These are phyloP conservation scores for Notamacropus eugenii DNA, from an alignment of 2,797 vertebrate species.

Conservation along the genomic window DNA sequence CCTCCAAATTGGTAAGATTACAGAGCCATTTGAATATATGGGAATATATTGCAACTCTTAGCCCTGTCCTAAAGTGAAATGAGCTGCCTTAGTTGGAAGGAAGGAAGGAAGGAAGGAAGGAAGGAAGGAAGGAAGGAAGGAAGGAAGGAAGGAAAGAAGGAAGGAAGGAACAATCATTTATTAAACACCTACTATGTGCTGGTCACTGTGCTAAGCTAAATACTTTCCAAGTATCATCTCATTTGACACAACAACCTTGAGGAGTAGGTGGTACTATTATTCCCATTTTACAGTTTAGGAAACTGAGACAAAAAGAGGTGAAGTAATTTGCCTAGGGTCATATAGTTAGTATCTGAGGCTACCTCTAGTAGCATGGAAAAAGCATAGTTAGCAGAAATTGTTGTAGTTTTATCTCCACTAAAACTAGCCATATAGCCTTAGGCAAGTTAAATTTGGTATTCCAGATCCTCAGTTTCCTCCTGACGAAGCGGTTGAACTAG, in stretches of 20 bases:
- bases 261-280: background rate
- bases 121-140: background rate
- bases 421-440: background rate
- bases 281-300: conserved; percentile 3
- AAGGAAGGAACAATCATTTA: background rate
- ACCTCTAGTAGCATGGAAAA: background rate
- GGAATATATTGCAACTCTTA: background rate
- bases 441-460: background rate
- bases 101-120: background rate
- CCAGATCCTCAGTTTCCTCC: background rate
- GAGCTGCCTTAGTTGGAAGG: background rate
- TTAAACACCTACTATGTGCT: background rate
- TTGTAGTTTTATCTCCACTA: background rate
- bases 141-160: background rate
- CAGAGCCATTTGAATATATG: background rate
- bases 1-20: background rate
- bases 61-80: background rate
- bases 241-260: background rate
- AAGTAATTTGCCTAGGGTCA: background rate
- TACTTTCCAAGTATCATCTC: background rate
- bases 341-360: background rate
- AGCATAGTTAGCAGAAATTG: background rate
- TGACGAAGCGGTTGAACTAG: background rate
- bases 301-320: background rate
- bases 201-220: background rate